Evolutionary conservation across 2,797 vertebrate species (phyloP), one percentile per base, ranked within the genome.

Genomic region (Sebastes taczanowskii): DNA sequence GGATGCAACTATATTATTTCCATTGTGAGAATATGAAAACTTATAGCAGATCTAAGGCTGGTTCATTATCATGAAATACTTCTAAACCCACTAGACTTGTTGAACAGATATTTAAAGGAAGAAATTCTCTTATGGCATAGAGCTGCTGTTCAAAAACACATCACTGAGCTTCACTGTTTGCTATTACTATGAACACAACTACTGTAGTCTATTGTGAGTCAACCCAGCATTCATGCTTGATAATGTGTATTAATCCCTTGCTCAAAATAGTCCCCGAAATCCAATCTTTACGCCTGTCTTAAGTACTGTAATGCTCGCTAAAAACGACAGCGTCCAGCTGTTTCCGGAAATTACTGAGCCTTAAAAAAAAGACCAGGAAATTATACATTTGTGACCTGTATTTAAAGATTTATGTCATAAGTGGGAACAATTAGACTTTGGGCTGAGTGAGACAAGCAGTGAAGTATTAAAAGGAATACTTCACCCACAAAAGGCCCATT

Each of bases 221-320:
- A 56, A 29, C 27, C 34, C 13, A 56, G 61, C n/a, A 62, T 59
- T 62, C 53, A 58, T 53, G 11, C 27, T 70, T 1, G 0, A 7
- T 14, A 52, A 80, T 80, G 46, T 29, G 32, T 1, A 42, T 29
- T 42, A 71, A 83, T 84, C 49, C 27, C 10, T 52, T 58, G 16
- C 22, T 69, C 5, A 38, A 70, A 77, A 73, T 52, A 66, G 22
- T 58, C 11, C 18, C 11, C 1, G 0, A 53, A 68, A 67, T 34
- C 5, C 3, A 62, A 11, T 27, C 4, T 65, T 42, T 14, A 25
- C 62, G 69, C 4, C 32, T 8, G 27, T 49, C 60, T 35, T 35
- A 49, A 23, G 11, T 34, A 14, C 1, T 14, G 11, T 29, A 65
- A 65, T 65, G 9, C n/a, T 61, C 46, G 32, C 49, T 67, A n/a